phyloP scores from a whole-genome alignment of 2,797 vertebrate species.

The Amazonetta brasiliensis region DNA sequence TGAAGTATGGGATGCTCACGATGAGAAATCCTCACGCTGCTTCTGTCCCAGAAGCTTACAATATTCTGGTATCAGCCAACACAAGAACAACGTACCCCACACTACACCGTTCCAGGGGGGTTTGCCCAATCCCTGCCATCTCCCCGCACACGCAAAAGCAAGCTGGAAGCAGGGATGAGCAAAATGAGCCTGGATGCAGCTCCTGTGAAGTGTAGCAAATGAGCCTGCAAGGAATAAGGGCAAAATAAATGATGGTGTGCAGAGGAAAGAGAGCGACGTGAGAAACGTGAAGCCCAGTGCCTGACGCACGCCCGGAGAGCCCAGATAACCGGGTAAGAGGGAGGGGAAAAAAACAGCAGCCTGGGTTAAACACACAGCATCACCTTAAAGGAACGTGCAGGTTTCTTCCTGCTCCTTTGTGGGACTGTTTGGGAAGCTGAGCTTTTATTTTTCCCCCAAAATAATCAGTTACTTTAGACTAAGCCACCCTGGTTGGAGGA shows the following conservation, averaged over 20 bases:
- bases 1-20: fast-evolving
- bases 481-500: background rate
- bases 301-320: background rate
- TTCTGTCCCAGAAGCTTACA: background rate
- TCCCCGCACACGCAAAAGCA: background rate
- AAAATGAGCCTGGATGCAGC: background rate
- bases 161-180: background rate
- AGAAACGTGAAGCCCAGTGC: background rate
- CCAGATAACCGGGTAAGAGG: background rate
- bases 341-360: background rate
- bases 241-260: background rate
- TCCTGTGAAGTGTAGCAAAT: background rate
- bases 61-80: background rate
- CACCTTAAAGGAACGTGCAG: background rate
- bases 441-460: background rate
- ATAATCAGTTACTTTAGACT: background rate
- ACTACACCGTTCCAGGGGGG: fast-evolving
- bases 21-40: background rate
- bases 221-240: background rate
- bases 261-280: background rate
- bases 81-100: fast-evolving
- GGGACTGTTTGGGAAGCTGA: background rate
- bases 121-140: background rate
- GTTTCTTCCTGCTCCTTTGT: background rate
- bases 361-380: background rate